Conservation (phyloP, 1,140 invertebrate species). For the Dendrolimus punctatus region DNA sequence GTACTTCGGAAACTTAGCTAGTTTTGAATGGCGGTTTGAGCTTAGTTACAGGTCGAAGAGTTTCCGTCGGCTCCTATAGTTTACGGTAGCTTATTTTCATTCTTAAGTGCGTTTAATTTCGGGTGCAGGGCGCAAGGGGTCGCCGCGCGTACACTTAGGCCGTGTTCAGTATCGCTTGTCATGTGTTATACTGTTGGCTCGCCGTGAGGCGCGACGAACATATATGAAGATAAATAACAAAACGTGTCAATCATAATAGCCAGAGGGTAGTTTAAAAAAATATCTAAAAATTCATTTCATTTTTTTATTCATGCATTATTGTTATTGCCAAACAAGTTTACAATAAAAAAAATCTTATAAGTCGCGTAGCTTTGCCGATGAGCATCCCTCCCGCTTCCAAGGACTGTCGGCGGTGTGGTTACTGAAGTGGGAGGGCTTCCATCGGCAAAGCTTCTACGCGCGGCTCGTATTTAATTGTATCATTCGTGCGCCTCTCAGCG, state of each 20-base stretch:
- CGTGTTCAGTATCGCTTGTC: slow-evolving; percentile 37
- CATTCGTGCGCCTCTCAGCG: slow-evolving; percentile 26
- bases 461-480: background rate
- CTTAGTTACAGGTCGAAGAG: background rate
- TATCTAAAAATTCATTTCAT: no score
- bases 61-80: no score
- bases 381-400: background rate
- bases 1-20: background rate
- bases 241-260: no score
- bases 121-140: slow-evolving; percentile 10
- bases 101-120: no score
- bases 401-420: no score
- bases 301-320: no score
- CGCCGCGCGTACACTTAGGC: slow-evolving; percentile 23
- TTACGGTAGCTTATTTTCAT: no score
- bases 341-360: background rate
- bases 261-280: no score
- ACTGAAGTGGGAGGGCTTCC: no score
- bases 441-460: no score
- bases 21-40: slow-evolving; percentile 4
- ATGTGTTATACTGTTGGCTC: slow-evolving; percentile 24
- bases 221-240: no score
- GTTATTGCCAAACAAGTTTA: no score
- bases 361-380: background rate
- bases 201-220: slow-evolving; percentile 23